Percentiles rank a stretch among this genome's conserved stretches.
Evolutionary conservation across 2,113 vertebrate species (phyloP).

Genomic region (Passerina amoena): DNA sequence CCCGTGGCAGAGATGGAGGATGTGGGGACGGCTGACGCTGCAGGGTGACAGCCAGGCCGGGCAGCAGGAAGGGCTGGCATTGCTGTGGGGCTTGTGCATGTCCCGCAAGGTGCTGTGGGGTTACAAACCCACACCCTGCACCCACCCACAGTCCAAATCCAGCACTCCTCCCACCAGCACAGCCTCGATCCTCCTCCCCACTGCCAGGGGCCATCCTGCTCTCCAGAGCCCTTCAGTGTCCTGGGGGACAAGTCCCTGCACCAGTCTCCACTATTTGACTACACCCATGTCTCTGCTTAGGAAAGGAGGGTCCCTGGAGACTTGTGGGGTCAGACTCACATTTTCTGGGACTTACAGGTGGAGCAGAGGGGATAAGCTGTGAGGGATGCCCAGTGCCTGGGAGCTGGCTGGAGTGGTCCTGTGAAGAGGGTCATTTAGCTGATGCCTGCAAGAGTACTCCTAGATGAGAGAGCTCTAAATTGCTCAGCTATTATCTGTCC

Average conservation of each 20-base stretch:
- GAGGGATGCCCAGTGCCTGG: rapidly evolving
- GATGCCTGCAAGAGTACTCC: slow-evolving; percentile 18
- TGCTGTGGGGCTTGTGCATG: rapidly evolving
- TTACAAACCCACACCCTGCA: not conserved
- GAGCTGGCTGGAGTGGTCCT: not conserved
- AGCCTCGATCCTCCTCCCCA: rapidly evolving
- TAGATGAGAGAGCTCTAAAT: slow-evolving; percentile 39
- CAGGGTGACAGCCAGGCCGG: not conserved
- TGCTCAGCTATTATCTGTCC: slow-evolving; percentile 3
- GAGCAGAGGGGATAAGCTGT: not conserved
- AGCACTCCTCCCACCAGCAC: rapidly evolving
- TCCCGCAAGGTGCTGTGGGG: not conserved
- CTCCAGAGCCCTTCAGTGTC: not conserved
- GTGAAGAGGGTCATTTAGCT: slow-evolving; percentile 13
- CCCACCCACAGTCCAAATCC: rapidly evolving
- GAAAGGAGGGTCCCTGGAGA: not conserved
- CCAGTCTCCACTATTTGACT: not conserved
- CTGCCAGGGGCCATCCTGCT: not conserved
- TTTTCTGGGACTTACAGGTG: not conserved
- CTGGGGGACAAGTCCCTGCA: not conserved
- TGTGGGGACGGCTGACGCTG: rapidly evolving
- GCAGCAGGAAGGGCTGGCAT: not conserved
- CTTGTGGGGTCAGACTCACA: rapidly evolving
- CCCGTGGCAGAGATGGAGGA: not conserved
- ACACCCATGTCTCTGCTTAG: rapidly evolving